These are phyloP conservation scores for Drosophila paramelanica DNA, from an alignment of 2,888 invertebrate species.

Conservation along the genomic window DNA sequence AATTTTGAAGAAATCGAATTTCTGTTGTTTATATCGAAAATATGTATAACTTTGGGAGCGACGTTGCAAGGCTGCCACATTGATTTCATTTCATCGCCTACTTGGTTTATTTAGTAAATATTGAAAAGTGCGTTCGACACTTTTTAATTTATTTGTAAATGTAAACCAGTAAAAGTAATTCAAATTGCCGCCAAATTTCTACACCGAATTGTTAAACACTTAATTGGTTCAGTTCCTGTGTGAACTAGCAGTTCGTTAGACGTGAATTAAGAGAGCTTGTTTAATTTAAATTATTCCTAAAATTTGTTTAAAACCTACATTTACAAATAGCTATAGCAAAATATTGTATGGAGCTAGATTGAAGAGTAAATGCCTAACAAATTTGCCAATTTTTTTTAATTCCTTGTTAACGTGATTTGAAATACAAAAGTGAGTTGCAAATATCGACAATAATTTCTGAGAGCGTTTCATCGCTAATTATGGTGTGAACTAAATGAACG, in stretches of 20 bases:
- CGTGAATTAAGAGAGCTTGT: background rate
- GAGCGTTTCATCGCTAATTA: background rate
- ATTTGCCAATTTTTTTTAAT: too few species aligned
- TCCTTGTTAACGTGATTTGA: too few species aligned
- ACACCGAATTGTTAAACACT: background rate
- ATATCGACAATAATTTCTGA: too few species aligned
- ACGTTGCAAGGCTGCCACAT: slow-evolving; percentile 23
- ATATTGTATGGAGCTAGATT: too few species aligned
- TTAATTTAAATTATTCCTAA: too few species aligned
- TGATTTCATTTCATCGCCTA: background rate
- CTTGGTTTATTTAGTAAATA: background rate
- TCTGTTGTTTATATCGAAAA: slow-evolving; percentile 8
- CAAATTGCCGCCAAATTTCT: background rate
- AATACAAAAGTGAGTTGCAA: too few species aligned
- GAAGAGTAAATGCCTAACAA: too few species aligned
- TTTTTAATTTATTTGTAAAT: background rate
- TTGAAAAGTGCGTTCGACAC: too few species aligned
- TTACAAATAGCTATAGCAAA: too few species aligned
- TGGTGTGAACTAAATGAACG: background rate
- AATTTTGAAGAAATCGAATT: slow-evolving; percentile 12
- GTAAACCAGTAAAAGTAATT: too few species aligned
- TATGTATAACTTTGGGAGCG: background rate
- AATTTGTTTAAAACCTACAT: too few species aligned
- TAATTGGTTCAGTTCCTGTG: background rate
- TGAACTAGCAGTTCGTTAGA: background rate